phyloP scores from a whole-genome alignment of 2,888 invertebrate species.

The Miltochrista miniata region DNA sequence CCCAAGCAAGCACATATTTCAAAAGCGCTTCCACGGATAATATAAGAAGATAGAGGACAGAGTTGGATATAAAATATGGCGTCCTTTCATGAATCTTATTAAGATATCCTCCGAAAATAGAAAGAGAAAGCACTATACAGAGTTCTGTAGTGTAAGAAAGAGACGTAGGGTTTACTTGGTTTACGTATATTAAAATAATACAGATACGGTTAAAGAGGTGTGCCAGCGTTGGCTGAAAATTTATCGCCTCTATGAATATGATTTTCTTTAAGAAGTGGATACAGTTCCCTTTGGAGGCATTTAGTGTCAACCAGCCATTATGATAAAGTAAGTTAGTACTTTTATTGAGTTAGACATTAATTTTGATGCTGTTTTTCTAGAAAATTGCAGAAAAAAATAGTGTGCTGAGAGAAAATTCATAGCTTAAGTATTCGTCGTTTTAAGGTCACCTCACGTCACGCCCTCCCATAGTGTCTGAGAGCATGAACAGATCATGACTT shows the following conservation, averaged over 20 bases:
- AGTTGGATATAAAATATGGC: constrained; percentile 91
- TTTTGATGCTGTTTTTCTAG: neutral
- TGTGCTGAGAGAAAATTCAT: no score
- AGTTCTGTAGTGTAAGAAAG: constrained; percentile 32
- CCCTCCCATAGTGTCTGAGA: no score
- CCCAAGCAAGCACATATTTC: constrained; percentile 82
- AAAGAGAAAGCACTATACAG: constrained; percentile 56
- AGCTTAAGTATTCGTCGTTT: no score
- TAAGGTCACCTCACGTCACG: no score
- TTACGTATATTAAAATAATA: constrained; percentile 83
- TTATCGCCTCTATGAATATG: constrained; percentile 81
- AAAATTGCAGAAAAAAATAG: neutral
- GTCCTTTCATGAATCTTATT: constrained; percentile 93
- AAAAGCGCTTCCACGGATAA: constrained; percentile 78
- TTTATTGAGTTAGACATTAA: constrained; percentile 18
- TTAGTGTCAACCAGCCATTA: constrained; percentile 61
- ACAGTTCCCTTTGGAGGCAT: constrained; percentile 64
- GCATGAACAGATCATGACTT: no score
- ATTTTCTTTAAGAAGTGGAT: constrained; percentile 79
- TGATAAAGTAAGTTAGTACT: constrained; percentile 33
- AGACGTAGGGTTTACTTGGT: constrained; percentile 57
- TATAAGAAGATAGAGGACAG: constrained; percentile 85
- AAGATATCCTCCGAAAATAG: constrained; percentile 88
- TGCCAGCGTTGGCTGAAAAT: constrained; percentile 63
- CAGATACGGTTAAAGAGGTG: constrained; percentile 79